Conservation (phyloP, 2,888 invertebrate species). For the Clusia tigrina region DNA sequence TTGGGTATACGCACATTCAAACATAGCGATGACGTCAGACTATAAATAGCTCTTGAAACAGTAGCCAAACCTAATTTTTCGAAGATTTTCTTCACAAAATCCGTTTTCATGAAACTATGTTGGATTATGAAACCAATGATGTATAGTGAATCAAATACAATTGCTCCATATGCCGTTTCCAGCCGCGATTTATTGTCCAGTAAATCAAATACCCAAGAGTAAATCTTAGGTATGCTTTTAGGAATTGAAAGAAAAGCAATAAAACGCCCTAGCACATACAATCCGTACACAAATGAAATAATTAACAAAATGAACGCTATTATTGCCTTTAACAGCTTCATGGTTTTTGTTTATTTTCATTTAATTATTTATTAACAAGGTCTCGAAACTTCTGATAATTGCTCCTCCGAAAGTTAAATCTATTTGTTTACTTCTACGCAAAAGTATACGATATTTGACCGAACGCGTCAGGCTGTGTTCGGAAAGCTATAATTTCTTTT, state of each 20-base stretch:
- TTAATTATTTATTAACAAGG: too few relatives aligned
- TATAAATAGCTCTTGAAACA: constrained; percentile 66
- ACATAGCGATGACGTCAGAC: constrained; percentile 64
- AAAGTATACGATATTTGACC: too few relatives aligned
- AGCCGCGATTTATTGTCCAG: constrained; percentile 59
- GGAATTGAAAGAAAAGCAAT: constrained; percentile 68
- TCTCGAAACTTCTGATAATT: too few relatives aligned
- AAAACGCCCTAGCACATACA: constrained; percentile 67
- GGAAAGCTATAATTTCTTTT: too few relatives aligned
- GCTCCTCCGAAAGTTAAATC: too few relatives aligned
- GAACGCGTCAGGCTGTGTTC: too few relatives aligned
- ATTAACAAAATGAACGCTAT: too few relatives aligned
- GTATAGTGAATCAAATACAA: constrained; percentile 65
- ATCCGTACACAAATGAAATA: constrained; percentile 67
- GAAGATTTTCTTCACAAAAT: constrained; percentile 64
- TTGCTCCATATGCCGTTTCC: constrained; percentile 61
- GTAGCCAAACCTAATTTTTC: constrained; percentile 62
- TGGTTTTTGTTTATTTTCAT: too few relatives aligned
- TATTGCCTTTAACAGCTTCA: too few relatives aligned
- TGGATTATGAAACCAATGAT: constrained; percentile 68
- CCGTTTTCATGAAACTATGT: constrained; percentile 68
- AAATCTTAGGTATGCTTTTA: constrained; percentile 51
- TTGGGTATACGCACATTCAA: constrained; percentile 62
- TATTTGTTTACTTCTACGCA: too few relatives aligned
- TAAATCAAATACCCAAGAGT: constrained; percentile 59